Evolutionary conservation across 1,140 invertebrate species (phyloP).

Genomic region (Dreissena rostriformis): DNA sequence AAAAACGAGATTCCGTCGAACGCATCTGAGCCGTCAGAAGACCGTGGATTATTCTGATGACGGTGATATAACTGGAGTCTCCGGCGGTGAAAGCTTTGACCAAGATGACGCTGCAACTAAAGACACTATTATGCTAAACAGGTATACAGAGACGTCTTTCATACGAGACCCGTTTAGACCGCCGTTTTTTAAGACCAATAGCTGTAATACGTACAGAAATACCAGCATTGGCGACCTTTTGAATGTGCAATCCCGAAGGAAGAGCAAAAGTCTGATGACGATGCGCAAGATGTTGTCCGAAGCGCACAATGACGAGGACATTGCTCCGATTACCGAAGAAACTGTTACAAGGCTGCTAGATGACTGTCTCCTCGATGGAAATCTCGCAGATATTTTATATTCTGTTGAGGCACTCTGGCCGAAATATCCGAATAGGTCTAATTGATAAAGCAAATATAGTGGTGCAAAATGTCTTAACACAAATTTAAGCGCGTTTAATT

Average conservation of each 20-base stretch:
- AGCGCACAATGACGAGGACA: slow-evolving; percentile 35
- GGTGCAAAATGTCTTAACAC: no score
- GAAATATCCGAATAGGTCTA: no score
- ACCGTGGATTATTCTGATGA: no score
- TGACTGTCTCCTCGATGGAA: no score
- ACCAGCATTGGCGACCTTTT: slow-evolving; percentile 25
- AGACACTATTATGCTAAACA: neutral
- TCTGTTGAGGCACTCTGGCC: no score
- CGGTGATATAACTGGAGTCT: neutral
- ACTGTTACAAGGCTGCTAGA: slow-evolving; percentile 27
- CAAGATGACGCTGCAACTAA: no score
- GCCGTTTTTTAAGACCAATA: slow-evolving; percentile 16
- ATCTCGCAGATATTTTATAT: no score
- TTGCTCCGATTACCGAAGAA: slow-evolving; percentile 39
- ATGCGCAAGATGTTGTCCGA: slow-evolving; percentile 12
- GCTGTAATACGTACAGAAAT: slow-evolving; percentile 29
- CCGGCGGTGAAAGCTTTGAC: slow-evolving; percentile 24
- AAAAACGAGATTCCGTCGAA: slow-evolving; percentile 16
- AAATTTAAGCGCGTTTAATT: no score
- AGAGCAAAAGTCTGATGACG: slow-evolving; percentile 37
- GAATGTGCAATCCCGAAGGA: slow-evolving; percentile 17
- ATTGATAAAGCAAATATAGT: no score
- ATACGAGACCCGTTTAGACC: slow-evolving; percentile 8
- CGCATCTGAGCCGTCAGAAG: slow-evolving; percentile 40
- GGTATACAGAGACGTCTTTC: slow-evolving; percentile 35